Percentiles rank a stretch among this genome's conserved stretches.
Conservation (phyloP, 2,797 vertebrate species). For the Rhinichthys osculus region DNA sequence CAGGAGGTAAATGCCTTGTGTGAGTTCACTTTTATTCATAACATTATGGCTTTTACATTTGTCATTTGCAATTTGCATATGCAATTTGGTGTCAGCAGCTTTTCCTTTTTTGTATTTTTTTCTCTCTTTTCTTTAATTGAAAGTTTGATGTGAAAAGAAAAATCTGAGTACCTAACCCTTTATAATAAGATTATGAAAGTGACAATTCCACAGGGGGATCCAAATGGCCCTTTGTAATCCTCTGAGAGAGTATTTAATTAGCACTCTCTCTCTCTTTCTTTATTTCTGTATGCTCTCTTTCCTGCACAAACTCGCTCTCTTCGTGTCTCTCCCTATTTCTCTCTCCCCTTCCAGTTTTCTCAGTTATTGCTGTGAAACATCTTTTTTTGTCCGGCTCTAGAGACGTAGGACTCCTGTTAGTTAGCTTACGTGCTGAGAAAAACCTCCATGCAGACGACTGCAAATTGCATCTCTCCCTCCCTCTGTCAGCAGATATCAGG, state of each 20-base stretch:
- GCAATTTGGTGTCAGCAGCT: conserved; percentile 42
- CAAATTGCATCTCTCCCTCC: conserved; percentile 54
- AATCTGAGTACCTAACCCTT: conserved; percentile 70
- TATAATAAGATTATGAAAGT: conserved; percentile 76
- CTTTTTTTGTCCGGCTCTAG: conserved; percentile 33
- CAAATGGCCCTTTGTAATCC: conserved; percentile 76
- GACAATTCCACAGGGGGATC: conserved; percentile 69
- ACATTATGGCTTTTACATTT: conserved; percentile 69
- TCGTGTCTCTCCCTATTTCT: conserved; percentile 28
- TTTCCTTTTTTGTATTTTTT: conserved; percentile 33
- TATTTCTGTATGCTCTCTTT: conserved; percentile 13
- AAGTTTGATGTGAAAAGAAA: conserved; percentile 70
- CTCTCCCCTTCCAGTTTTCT: conserved; percentile 18
- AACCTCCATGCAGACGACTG: conserved; percentile 49
- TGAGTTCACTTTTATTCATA: conserved; percentile 56
- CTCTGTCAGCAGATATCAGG: conserved; percentile 54
- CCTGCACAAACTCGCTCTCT: not conserved
- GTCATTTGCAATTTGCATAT: conserved; percentile 74
- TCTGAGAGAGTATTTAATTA: conserved; percentile 79
- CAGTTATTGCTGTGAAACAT: conserved; percentile 41
- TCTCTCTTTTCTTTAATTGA: conserved; percentile 70
- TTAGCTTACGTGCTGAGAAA: conserved; percentile 55
- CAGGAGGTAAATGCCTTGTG: too few species aligned
- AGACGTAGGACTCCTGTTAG: conserved; percentile 50
- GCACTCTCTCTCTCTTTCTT: conserved; percentile 59